Evolutionary conservation across 2,113 vertebrate species (phyloP).

Genomic region (Diphyllodes magnificus): DNA sequence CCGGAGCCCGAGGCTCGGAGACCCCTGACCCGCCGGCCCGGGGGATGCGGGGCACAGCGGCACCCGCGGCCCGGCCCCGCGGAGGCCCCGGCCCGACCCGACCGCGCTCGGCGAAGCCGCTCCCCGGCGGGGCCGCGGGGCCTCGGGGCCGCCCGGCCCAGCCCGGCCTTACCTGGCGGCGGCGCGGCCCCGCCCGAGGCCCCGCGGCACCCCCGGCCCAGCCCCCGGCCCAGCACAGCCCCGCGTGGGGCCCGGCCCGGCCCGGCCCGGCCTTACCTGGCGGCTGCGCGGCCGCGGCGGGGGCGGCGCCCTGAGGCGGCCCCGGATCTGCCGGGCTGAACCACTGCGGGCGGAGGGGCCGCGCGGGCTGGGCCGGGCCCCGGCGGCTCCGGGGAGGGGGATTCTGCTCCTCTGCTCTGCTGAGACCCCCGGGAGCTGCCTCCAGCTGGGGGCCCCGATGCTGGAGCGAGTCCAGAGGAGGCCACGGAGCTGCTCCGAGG

Average conservation of each 20-base stretch:
- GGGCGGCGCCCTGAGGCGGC: neutral
- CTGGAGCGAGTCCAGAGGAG: neutral
- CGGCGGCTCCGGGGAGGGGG: too few species aligned
- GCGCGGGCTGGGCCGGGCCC: neutral
- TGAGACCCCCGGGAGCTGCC: neutral
- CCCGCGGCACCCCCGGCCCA: too few species aligned
- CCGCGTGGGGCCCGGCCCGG: too few species aligned
- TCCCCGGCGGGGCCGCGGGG: neutral
- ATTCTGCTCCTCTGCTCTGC: too few species aligned
- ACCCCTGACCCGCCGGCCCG: neutral
- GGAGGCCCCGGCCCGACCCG: neutral
- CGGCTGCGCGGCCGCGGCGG: neutral
- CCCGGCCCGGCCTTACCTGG: too few species aligned
- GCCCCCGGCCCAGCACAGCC: too few species aligned
- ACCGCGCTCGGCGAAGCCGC: neutral
- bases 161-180: neutral
- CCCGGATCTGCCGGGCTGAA: neutral
- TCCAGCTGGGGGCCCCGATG: accelerated
- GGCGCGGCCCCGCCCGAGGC: neutral
- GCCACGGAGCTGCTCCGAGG: neutral
- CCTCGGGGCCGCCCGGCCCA: neutral
- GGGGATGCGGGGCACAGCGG: too few species aligned
- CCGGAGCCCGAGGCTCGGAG: too few species aligned
- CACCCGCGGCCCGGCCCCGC: neutral
- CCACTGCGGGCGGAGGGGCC: neutral